Conservation (phyloP, 2,888 invertebrate species). For the Hypomecis punctinalis region DNA sequence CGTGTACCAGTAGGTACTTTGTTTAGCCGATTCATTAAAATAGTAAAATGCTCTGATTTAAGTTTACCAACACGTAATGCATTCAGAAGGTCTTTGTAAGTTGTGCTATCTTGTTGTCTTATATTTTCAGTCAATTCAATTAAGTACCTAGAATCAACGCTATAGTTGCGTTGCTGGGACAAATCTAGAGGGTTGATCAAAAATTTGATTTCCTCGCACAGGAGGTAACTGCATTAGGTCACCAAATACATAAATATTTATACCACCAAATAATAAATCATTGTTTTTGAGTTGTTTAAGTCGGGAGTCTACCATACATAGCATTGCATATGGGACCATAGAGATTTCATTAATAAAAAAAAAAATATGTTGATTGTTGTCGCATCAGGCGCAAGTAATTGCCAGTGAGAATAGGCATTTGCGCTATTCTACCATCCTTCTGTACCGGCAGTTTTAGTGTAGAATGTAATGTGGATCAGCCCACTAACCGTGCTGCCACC, state of each 20-base stretch:
- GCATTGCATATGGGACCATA: conserved; percentile 1
- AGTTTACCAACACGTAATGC: background rate
- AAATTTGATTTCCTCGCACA: background rate
- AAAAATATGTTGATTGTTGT: background rate
- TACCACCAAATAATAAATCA: background rate
- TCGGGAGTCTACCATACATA: background rate
- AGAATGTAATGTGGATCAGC: background rate
- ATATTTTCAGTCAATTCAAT: conserved; percentile 4
- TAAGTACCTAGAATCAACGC: conserved; percentile 1
- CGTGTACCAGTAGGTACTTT: background rate
- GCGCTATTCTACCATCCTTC: background rate
- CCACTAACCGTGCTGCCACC: background rate
- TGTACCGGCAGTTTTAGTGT: background rate
- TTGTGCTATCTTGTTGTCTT: background rate
- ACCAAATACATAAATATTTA: background rate
- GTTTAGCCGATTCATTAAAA: conserved; percentile 1
- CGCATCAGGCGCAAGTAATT: background rate
- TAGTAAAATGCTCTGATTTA: background rate
- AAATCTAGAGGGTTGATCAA: background rate
- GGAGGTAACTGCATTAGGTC: conserved; percentile 1
- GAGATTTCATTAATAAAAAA: background rate
- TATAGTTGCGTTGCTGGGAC: background rate
- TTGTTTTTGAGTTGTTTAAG: background rate
- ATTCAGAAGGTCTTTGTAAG: conserved; percentile 5
- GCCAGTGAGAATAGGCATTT: conserved; percentile 1